phyloP scores from a whole-genome alignment of 2,797 vertebrate species.

The Petrocephalus schoutedeni region DNA sequence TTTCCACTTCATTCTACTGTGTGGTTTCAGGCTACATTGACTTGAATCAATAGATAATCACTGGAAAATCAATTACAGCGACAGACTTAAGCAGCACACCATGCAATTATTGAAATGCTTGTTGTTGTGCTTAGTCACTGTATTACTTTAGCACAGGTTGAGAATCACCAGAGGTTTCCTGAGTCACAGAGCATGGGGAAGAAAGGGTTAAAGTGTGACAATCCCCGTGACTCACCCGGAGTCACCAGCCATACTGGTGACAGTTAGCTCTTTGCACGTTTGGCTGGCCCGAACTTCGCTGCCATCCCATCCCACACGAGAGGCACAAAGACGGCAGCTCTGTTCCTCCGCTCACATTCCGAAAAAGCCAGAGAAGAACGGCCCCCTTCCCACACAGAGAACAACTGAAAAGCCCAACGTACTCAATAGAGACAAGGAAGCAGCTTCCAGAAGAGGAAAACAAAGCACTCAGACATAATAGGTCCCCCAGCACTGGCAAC shows the following conservation, averaged over 20 bases:
- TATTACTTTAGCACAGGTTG: neutral
- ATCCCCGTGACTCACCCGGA: neutral
- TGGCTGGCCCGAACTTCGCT: neutral
- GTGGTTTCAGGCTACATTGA: neutral
- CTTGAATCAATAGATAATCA: neutral
- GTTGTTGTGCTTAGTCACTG: neutral
- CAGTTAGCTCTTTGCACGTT: neutral
- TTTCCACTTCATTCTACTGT: neutral
- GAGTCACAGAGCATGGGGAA: neutral
- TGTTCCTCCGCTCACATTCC: constrained; percentile 4
- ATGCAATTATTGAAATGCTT: neutral
- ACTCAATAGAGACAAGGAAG: neutral
- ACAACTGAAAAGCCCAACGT: neutral
- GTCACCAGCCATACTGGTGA: neutral
- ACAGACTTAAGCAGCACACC: neutral
- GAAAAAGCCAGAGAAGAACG: neutral
- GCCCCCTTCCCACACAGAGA: neutral
- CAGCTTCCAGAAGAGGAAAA: neutral
- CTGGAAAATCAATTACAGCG: neutral
- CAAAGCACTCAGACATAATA: neutral
- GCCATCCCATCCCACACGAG: neutral
- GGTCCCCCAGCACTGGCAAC: neutral
- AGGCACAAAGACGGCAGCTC: neutral
- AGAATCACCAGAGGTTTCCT: neutral
- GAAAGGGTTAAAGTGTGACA: neutral